Conservation (phyloP, 2,797 vertebrate genomes). For the Fratercula arctica region DNA sequence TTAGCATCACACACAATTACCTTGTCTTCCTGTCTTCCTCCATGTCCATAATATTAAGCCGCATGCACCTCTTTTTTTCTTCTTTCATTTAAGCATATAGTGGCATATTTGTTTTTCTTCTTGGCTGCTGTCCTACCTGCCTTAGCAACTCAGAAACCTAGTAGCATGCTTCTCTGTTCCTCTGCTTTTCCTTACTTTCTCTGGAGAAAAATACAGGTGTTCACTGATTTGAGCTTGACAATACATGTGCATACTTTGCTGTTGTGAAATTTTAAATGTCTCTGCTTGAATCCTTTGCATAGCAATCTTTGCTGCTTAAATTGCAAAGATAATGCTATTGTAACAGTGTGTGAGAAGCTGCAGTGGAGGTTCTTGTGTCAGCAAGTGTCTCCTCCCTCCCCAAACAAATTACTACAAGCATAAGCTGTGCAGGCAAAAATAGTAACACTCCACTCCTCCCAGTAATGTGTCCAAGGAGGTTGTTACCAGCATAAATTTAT, state of each 20-base stretch:
- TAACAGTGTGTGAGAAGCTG: neutral
- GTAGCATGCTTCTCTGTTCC: neutral
- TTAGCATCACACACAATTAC: neutral
- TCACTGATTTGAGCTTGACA: neutral
- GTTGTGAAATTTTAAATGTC: neutral
- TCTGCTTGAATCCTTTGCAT: neutral
- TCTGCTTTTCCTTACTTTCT: neutral
- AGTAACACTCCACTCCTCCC: neutral
- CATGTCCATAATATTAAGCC: neutral
- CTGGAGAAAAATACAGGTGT: neutral
- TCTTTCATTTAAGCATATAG: neutral
- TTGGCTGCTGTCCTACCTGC: neutral
- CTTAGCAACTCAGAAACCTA: neutral
- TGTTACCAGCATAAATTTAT: neutral
- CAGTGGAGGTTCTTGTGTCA: neutral
- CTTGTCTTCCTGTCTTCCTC: neutral
- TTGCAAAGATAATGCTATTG: neutral
- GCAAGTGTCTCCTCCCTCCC: neutral
- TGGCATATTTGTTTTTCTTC: neutral
- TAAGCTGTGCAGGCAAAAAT: neutral
- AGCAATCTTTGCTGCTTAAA: neutral
- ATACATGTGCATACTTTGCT: neutral
- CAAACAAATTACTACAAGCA: neutral
- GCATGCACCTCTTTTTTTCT: neutral
- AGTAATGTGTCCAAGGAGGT: neutral